These are phyloP conservation scores for Euglossa dilemma DNA, from an alignment of 1,140 invertebrate genomes.

Conservation along the genomic window DNA sequence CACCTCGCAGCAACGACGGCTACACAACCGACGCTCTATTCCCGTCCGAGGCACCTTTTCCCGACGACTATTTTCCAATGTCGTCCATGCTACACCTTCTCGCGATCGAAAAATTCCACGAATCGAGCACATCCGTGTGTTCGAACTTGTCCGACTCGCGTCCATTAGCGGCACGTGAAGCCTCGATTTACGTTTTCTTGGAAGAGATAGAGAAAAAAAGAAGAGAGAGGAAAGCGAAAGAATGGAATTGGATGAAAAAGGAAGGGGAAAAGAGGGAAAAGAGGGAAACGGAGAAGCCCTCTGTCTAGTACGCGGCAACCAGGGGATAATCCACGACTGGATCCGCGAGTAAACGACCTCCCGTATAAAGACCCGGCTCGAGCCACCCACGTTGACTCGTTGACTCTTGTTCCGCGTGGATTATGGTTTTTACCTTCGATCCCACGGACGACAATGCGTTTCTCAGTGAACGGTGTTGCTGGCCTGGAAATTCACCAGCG, in stretches of 20 bases:
- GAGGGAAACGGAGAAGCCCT: not conserved
- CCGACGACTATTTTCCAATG: not conserved
- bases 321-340: conserved; percentile 43
- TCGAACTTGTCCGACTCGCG: not conserved
- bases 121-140: too few species aligned
- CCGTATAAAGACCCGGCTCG: conserved; percentile 39
- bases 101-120: too few species aligned
- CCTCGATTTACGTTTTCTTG: not conserved
- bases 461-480: conserved; percentile 27
- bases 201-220: not conserved
- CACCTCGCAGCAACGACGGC: not conserved
- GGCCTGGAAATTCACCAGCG: conserved; percentile 42
- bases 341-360: conserved; percentile 48
- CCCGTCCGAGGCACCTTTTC: not conserved
- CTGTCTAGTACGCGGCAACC: conserved; percentile 24
- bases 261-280: not conserved
- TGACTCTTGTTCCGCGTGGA: conserved; percentile 53
- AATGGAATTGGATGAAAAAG: not conserved
- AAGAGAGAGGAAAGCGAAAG: not conserved
- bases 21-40: not conserved
- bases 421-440: conserved; percentile 56
- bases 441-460: conserved; percentile 54
- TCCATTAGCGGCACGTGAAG: not conserved
- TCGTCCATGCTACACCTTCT: not conserved
- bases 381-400: conserved; percentile 53